Evolutionary conservation across 2,113 vertebrate species (phyloP), one percentile per base, ranked within the genome.

Genomic region (Podilymbus podiceps): DNA sequence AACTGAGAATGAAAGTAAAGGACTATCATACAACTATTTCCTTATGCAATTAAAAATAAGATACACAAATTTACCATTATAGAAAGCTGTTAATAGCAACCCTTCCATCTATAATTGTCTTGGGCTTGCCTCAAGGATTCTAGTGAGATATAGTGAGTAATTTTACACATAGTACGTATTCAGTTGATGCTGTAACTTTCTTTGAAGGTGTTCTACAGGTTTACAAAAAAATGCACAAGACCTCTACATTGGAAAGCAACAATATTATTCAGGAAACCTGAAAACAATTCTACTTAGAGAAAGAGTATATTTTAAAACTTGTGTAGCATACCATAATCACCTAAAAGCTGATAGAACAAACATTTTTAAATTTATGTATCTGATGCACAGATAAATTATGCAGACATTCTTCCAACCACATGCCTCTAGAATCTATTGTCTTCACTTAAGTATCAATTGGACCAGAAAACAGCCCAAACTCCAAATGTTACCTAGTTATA

Each of bases 351-450:
- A 53, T 28, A 88, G 24, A 82, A 42, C 4, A 49, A 94, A 71
- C 38, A 15, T 23, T 89, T 79, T 67, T 12, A 53, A 25, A 67
- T 59, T 81, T 94, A 63, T 5, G 0, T 58, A 76, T 94, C 89
- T 83, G 81, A 89, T 89, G 42, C 18, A 95, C 44, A 91, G 58
- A 89, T 93, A 71, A 91, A 88, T n/a, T 96, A 86, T 83, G 38
- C 79, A 94, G 59, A 38, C 67, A 38, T 69, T 89, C 53, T 80
- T 64, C 40, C 52, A 85, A 56, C 71, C 27, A 47, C 28, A 62
- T 35, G 17, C 67, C 22, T 93, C 76, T 95, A 53, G 19, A 33
- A 78, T n/a, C 68, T 77, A 15, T 80, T 91, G 22, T 59, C 56
- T 73, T 97, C 24, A 83, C 53, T 89, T 94, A 95, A 95, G 30